Percentiles rank a stretch among this genome's conserved stretches.
phyloP scores from a whole-genome alignment of 1,140 invertebrate species.

The Eumeta japonica region DNA sequence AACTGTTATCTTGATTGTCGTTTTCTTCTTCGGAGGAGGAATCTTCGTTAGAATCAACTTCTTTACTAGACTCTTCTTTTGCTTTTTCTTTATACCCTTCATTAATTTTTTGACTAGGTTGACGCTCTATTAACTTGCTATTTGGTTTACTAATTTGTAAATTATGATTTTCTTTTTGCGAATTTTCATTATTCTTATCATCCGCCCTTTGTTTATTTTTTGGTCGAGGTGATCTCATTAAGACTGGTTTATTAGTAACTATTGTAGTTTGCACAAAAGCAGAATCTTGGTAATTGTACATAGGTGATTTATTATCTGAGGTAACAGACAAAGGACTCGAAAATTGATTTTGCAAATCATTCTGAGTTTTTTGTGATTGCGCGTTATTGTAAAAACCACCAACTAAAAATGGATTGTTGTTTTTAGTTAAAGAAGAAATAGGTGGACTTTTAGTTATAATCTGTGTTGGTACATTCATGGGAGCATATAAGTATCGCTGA shows the following conservation, averaged over 20 bases:
- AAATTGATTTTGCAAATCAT: not conserved
- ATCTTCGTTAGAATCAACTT: slow-evolving; percentile 52
- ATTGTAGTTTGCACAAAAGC: slow-evolving; percentile 29
- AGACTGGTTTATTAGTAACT: slow-evolving; percentile 35
- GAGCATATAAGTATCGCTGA: slow-evolving; percentile 18
- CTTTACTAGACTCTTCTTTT: slow-evolving; percentile 30
- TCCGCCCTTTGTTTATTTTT: slow-evolving; percentile 15
- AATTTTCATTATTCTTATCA: slow-evolving; percentile 10
- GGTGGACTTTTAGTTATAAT: slow-evolving; percentile 56
- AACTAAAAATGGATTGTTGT: slow-evolving; percentile 50
- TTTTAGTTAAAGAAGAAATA: slow-evolving; percentile 44
- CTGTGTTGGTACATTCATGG: slow-evolving; percentile 28
- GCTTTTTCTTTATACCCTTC: slow-evolving; percentile 25
- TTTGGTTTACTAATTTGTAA: slow-evolving; percentile 10
- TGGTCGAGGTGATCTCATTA: slow-evolving; percentile 12
- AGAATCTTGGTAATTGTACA: slow-evolving; percentile 27
- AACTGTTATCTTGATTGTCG: slow-evolving; percentile 31
- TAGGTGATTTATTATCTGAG: slow-evolving; percentile 15
- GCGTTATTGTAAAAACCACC: slow-evolving; percentile 60
- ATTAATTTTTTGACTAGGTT: slow-evolving; percentile 18
- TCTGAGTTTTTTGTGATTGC: slow-evolving; percentile 16
- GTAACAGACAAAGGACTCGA: not conserved
- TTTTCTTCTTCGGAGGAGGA: slow-evolving; percentile 43
- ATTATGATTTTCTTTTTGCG: slow-evolving; percentile 9
- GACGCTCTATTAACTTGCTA: slow-evolving; percentile 9